Conservation (phyloP, 1,140 invertebrate species). For the Diorhabda elongata region DNA sequence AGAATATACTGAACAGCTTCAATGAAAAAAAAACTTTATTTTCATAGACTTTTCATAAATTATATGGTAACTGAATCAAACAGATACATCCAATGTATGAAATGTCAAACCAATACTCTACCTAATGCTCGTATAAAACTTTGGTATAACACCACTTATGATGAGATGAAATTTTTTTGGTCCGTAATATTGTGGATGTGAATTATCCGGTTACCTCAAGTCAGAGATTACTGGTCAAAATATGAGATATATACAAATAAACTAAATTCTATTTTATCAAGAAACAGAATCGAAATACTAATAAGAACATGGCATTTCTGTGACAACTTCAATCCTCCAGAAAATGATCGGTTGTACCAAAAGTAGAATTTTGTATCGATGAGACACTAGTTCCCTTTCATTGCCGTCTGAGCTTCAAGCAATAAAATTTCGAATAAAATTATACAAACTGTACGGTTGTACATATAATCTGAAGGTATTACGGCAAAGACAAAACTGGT, state of each 20-base stretch:
- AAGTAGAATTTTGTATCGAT: background rate
- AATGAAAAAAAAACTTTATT: slow-evolving; percentile 8
- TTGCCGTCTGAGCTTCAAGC: background rate
- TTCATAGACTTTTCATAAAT: slow-evolving; percentile 7
- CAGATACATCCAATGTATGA: too few species aligned
- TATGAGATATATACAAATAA: slow-evolving; percentile 5
- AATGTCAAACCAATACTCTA: background rate
- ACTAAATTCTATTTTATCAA: slow-evolving; percentile 32
- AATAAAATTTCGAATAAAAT: background rate
- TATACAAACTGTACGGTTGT: background rate
- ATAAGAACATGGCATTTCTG: too few species aligned
- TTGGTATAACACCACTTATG: background rate
- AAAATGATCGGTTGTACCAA: background rate
- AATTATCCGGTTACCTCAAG: background rate
- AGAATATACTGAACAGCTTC: background rate
- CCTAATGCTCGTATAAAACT: slow-evolving; percentile 28
- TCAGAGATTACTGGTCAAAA: background rate
- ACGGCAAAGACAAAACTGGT: background rate
- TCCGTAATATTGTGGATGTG: slow-evolving; percentile 13
- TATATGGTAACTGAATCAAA: slow-evolving; percentile 8
- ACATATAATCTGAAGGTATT: slow-evolving; percentile 1
- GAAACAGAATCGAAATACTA: slow-evolving; percentile 44
- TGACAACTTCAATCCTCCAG: too few species aligned
- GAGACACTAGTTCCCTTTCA: background rate
- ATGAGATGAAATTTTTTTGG: slow-evolving; percentile 14